These are phyloP conservation scores for Metellina segmentata DNA, from an alignment of 2,888 invertebrate species.

Conservation along the genomic window DNA sequence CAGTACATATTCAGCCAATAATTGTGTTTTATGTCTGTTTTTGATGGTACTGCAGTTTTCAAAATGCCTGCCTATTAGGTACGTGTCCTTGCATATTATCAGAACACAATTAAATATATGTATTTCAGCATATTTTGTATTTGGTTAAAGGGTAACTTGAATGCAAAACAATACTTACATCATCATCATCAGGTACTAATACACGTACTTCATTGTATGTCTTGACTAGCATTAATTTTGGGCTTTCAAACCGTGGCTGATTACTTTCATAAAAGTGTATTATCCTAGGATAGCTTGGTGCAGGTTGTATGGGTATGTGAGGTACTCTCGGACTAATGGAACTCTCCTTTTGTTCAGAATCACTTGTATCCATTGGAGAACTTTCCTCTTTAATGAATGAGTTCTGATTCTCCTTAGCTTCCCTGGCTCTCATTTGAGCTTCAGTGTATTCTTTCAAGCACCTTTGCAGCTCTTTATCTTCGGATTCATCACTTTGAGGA, in stretches of 20 bases:
- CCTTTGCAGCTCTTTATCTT: constrained; percentile 2
- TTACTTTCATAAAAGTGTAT: constrained; percentile 21
- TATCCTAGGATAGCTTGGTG: constrained; percentile 26
- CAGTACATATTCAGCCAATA: too few relatives aligned
- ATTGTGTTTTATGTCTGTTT: too few relatives aligned
- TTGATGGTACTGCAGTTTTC: too few relatives aligned
- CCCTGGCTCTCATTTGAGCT: background rate
- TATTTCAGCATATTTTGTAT: too few relatives aligned
- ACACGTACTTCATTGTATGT: constrained; percentile 33
- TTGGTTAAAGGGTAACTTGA: too few relatives aligned
- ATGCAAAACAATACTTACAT: background rate
- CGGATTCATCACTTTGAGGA: constrained; percentile 19
- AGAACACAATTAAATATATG: too few relatives aligned
- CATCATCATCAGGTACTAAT: too few relatives aligned
- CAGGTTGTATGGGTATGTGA: constrained; percentile 45
- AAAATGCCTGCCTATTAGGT: too few relatives aligned
- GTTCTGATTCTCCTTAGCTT: background rate
- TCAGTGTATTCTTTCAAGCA: constrained; percentile 8
- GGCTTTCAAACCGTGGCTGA: constrained; percentile 41
- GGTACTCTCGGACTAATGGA: background rate
- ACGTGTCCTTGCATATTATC: too few relatives aligned
- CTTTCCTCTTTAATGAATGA: background rate
- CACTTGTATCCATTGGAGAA: background rate
- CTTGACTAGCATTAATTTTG: constrained; percentile 37
- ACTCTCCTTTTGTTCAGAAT: background rate